These are phyloP conservation scores for Datnioides undecimradiatus DNA, from an alignment of 2,113 vertebrate species.

Conservation along the genomic window DNA sequence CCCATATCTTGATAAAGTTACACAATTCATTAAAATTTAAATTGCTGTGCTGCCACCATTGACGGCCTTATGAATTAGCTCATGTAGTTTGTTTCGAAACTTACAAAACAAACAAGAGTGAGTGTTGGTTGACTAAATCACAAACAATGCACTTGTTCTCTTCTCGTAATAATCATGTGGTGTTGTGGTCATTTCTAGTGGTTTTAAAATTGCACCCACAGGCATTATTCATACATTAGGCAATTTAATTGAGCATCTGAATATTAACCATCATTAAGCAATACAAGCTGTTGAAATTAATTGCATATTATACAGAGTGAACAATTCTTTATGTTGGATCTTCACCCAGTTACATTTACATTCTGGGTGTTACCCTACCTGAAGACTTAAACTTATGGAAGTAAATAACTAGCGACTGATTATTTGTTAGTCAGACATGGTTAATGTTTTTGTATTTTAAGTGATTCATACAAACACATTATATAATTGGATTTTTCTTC, in stretches of 20 bases:
- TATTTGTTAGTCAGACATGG: constrained; percentile 24
- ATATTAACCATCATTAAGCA: constrained; percentile 10
- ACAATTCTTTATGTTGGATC: not conserved
- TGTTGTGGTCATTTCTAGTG: constrained; percentile 13
- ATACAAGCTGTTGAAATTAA: not conserved
- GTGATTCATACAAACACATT: constrained; percentile 28
- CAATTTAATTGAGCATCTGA: constrained; percentile 8
- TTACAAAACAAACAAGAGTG: not conserved
- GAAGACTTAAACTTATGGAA: not conserved
- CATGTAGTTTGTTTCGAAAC: not conserved
- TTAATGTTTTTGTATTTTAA: constrained; percentile 8
- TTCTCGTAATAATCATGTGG: not conserved
- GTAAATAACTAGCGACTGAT: constrained; percentile 14
- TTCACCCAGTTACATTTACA: not conserved
- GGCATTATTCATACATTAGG: not conserved
- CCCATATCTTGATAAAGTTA: not conserved
- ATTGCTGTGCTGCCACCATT: not conserved
- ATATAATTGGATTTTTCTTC: constrained; percentile 22
- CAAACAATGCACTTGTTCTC: constrained; percentile 26
- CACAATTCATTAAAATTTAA: not conserved
- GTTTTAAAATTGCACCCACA: constrained; percentile 13
- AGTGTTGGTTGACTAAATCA: constrained; percentile 11
- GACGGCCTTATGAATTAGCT: constrained; percentile 20
- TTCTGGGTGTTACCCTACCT: constrained; percentile 3
- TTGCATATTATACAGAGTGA: not conserved